A percentile compares a stretch with the other conserved stretches of the same genome.
These are phyloP conservation scores for Plodia interpunctella DNA, from an alignment of 1,140 invertebrate species.

Conservation along the genomic window DNA sequence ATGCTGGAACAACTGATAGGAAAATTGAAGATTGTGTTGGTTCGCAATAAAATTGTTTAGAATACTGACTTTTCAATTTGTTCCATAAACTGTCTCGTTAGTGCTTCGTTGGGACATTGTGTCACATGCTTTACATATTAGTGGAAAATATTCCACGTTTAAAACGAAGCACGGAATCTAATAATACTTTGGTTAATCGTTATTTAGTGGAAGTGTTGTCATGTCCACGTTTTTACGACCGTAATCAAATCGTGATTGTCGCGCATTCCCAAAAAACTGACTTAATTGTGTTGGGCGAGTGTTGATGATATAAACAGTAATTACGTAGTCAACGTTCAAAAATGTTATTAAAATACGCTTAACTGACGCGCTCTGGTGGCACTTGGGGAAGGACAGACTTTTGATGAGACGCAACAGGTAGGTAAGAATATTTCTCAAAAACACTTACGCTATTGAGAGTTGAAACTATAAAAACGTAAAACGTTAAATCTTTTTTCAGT, in stretches of 20 bases:
- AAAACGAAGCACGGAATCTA: conserved; percentile 9
- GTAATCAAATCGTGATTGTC: conserved; percentile 74
- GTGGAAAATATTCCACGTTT: not conserved
- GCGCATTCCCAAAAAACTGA: conserved; percentile 62
- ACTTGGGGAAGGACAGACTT: not conserved
- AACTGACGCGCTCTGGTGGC: conserved; percentile 47
- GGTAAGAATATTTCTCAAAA: too few species aligned
- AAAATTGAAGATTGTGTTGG: not conserved
- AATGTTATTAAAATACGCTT: conserved; percentile 75
- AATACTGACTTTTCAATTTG: not conserved
- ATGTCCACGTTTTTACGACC: conserved; percentile 57
- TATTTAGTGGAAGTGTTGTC: conserved; percentile 29
- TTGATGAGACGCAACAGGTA: not conserved
- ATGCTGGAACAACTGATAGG: not conserved
- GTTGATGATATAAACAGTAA: conserved; percentile 72
- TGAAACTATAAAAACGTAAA: too few species aligned
- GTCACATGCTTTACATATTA: not conserved
- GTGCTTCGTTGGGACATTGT: not conserved
- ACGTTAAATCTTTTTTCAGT: too few species aligned
- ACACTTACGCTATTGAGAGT: too few species aligned
- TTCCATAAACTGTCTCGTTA: not conserved
- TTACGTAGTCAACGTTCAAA: conserved; percentile 53
- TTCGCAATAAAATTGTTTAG: not conserved
- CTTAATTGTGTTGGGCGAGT: conserved; percentile 68
- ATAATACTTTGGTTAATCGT: conserved; percentile 29